Evolutionary conservation across 2,113 vertebrate genomes (phyloP).

Genomic region (Nothoprocta perdicaria): DNA sequence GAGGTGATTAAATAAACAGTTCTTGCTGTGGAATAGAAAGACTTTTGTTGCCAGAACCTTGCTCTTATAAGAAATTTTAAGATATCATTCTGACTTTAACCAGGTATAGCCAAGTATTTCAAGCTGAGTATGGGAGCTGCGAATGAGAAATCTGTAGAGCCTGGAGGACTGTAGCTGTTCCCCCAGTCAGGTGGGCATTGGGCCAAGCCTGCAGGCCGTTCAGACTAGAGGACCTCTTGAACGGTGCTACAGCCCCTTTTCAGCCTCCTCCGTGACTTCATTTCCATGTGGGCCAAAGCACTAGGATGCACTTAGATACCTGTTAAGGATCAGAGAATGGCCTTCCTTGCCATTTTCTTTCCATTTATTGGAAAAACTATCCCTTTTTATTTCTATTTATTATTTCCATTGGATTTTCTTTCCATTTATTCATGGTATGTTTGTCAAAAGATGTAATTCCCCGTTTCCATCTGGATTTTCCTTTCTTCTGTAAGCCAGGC

Average conservation of each 20-base stretch:
- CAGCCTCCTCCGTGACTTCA: too few species aligned
- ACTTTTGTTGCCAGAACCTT: background rate
- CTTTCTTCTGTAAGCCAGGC: background rate
- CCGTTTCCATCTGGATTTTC: background rate
- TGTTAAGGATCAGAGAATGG: background rate
- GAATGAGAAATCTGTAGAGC: background rate
- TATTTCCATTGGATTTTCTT: background rate
- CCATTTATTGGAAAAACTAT: too few species aligned
- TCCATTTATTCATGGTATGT: background rate
- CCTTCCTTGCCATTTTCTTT: background rate
- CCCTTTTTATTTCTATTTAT: too few species aligned
- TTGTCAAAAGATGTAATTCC: background rate
- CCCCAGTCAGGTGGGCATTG: too few species aligned
- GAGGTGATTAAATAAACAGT: background rate
- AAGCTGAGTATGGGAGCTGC: too few species aligned
- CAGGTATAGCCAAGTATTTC: background rate
- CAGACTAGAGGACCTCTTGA: too few species aligned
- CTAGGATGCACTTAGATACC: too few species aligned
- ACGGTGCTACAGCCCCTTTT: too few species aligned
- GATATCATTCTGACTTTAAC: background rate
- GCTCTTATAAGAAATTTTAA: background rate
- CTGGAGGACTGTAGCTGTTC: too few species aligned
- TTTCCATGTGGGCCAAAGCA: too few species aligned
- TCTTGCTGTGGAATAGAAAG: background rate
- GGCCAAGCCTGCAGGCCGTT: too few species aligned